Evolutionary conservation across 1,140 invertebrate species (phyloP).

Genomic region (Pogonomyrmex californicus): DNA sequence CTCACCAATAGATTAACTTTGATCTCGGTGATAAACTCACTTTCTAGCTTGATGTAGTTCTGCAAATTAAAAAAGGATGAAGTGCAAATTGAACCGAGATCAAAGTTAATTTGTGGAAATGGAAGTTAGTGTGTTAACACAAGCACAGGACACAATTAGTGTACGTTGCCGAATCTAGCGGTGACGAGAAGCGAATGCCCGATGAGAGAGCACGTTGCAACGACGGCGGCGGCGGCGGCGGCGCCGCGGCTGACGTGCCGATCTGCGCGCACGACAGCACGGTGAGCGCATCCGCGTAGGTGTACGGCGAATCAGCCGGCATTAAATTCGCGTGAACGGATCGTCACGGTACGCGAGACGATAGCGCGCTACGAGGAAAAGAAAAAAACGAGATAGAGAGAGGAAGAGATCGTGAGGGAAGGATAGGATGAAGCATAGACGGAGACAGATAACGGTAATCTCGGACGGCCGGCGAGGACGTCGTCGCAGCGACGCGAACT

Average conservation of each 20-base stretch:
- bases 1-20: too few species aligned
- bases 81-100: too few species aligned
- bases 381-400: neutral
- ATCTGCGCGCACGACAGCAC: conserved; percentile 30
- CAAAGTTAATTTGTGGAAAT: too few species aligned
- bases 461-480: conserved; percentile 59
- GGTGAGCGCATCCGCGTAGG: conserved; percentile 45
- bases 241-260: conserved; percentile 30
- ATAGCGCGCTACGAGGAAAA: neutral
- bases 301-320: conserved; percentile 69
- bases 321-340: conserved; percentile 63
- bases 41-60: too few species aligned
- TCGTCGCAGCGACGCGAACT: conserved; percentile 76
- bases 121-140: neutral
- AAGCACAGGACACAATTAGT: neutral
- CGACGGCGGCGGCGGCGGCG: neutral
- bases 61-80: too few species aligned
- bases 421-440: neutral
- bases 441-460: conserved; percentile 76
- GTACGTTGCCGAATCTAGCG: neutral
- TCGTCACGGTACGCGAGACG: neutral
- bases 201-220: conserved; percentile 51
- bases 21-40: too few species aligned
- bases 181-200: neutral
- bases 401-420: neutral